phyloP scores from a whole-genome alignment of 2,888 invertebrate species.

The Neoascia interrupta region DNA sequence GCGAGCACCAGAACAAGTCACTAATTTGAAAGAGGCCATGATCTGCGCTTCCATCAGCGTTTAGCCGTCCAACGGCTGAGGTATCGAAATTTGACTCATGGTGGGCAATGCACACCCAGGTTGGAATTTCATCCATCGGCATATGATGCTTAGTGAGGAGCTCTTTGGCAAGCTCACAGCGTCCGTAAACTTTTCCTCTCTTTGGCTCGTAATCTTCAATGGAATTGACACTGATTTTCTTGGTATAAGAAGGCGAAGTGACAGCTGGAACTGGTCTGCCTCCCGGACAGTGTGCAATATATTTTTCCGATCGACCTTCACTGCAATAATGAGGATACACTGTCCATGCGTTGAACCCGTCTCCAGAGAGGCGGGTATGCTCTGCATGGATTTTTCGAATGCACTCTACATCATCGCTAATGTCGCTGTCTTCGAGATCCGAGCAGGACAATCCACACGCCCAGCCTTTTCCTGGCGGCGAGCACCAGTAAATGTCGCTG shows the following conservation, averaged over 20 bases:
- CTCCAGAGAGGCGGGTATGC: slow-evolving; percentile 84
- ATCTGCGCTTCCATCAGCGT: slow-evolving; percentile 82
- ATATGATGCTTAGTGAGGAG: slow-evolving; percentile 82
- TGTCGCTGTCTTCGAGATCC: slow-evolving; percentile 85
- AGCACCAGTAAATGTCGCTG: slow-evolving; percentile 87
- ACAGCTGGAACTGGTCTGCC: background rate
- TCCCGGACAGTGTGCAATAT: slow-evolving; percentile 74
- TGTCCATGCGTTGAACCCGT: slow-evolving; percentile 83
- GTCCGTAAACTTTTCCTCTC: slow-evolving; percentile 82
- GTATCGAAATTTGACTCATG: slow-evolving; percentile 87
- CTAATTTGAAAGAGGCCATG: slow-evolving; percentile 89
- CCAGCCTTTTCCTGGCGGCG: slow-evolving; percentile 81
- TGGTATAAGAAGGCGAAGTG: slow-evolving; percentile 1
- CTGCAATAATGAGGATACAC: slow-evolving; percentile 76
- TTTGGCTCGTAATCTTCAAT: slow-evolving; percentile 17
- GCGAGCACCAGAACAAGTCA: slow-evolving; percentile 85
- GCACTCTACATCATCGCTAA: slow-evolving; percentile 86
- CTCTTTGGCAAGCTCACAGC: slow-evolving; percentile 87
- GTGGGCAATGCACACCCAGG: slow-evolving; percentile 87
- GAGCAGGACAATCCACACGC: slow-evolving; percentile 84
- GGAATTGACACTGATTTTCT: slow-evolving; percentile 12
- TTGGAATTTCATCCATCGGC: slow-evolving; percentile 81
- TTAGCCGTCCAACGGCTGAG: slow-evolving; percentile 81
- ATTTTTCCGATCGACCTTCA: slow-evolving; percentile 74
- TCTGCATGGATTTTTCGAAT: slow-evolving; percentile 84